A percentile compares a stretch with the other conserved stretches of the same genome.
These are phyloP conservation scores for Danio kyathit DNA, from an alignment of 2,797 vertebrate genomes.

Conservation along the genomic window DNA sequence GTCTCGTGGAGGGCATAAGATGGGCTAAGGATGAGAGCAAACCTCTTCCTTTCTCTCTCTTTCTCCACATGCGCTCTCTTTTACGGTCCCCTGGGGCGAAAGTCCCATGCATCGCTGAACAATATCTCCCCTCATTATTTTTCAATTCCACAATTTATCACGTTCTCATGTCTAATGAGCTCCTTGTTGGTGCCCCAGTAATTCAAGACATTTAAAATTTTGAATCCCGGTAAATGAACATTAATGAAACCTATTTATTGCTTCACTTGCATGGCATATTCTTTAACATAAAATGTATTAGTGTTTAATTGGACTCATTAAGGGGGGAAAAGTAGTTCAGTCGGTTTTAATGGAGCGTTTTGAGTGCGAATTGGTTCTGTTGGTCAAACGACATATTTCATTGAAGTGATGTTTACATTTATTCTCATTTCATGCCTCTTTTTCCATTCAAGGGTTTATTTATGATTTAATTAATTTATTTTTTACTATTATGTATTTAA, in stretches of 20 bases:
- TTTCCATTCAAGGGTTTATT: too few species aligned
- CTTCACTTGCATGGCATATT: conserved; percentile 24
- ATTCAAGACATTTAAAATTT: conserved; percentile 27
- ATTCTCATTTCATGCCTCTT: background rate
- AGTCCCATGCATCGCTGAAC: conserved; percentile 40
- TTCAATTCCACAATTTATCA: conserved; percentile 33
- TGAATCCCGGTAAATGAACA: conserved; percentile 25
- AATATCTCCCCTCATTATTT: conserved; percentile 41
- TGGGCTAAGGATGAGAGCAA: conserved; percentile 25
- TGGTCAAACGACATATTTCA: background rate
- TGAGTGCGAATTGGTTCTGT: conserved; percentile 9
- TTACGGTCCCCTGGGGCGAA: conserved; percentile 18
- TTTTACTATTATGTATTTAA: too few species aligned
- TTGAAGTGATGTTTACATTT: background rate
- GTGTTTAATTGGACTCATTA: conserved; percentile 35
- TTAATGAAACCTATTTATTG: conserved; percentile 46
- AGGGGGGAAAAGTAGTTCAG: background rate
- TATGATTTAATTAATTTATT: too few species aligned
- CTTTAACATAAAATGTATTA: conserved; percentile 37
- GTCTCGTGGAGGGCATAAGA: conserved; percentile 34
- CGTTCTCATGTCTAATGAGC: conserved; percentile 35
- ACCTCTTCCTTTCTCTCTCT: conserved; percentile 14
- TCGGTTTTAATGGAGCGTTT: conserved; percentile 6
- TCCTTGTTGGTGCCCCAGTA: conserved; percentile 26
- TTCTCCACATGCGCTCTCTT: conserved; percentile 9